Conservation (phyloP, 1,140 invertebrate genomes). For the Colletes latitarsis region DNA sequence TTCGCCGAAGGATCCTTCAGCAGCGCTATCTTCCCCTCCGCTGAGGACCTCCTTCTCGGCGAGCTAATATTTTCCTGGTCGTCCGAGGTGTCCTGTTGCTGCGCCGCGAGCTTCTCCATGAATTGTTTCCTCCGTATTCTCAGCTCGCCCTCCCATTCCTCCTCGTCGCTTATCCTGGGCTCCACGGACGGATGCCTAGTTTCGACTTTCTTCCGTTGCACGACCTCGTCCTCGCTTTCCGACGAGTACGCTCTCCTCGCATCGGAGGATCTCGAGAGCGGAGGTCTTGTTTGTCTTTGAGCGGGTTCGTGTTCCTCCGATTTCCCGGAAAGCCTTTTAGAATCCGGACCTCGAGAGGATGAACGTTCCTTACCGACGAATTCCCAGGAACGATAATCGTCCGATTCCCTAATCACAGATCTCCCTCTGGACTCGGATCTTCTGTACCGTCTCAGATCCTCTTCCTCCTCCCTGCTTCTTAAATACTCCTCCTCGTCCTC, state of each 20-base stretch:
- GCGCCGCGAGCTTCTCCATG: conserved; percentile 56
- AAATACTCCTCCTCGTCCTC: conserved; percentile 48
- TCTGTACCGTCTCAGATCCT: conserved; percentile 25
- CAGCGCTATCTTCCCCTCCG: conserved; percentile 77
- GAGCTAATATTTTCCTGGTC: conserved; percentile 64
- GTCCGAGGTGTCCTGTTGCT: conserved; percentile 45
- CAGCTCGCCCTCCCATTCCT: conserved; percentile 77
- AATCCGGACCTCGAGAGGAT: conserved; percentile 55
- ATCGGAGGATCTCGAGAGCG: conserved; percentile 57
- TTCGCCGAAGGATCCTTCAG: conserved; percentile 71
- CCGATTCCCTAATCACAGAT: conserved; percentile 55
- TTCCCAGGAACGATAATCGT: conserved; percentile 70
- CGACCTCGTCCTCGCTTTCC: conserved; percentile 71
- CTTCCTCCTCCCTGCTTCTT: conserved; percentile 33
- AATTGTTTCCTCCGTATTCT: conserved; percentile 70
- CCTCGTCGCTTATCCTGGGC: conserved; percentile 73
- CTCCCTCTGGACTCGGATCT: conserved; percentile 62
- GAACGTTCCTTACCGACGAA: conserved; percentile 67
- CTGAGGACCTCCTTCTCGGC: conserved; percentile 75
- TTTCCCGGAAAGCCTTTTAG: conserved; percentile 10
- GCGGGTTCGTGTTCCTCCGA: conserved; percentile 58
- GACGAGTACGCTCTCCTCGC: conserved; percentile 65
- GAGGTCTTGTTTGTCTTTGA: conserved; percentile 48
- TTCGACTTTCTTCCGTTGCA: conserved; percentile 4
- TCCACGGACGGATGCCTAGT: conserved; percentile 50